These are phyloP conservation scores for Drepanosiphum platanoidis DNA, from an alignment of 2,888 invertebrate species.

Conservation along the genomic window DNA sequence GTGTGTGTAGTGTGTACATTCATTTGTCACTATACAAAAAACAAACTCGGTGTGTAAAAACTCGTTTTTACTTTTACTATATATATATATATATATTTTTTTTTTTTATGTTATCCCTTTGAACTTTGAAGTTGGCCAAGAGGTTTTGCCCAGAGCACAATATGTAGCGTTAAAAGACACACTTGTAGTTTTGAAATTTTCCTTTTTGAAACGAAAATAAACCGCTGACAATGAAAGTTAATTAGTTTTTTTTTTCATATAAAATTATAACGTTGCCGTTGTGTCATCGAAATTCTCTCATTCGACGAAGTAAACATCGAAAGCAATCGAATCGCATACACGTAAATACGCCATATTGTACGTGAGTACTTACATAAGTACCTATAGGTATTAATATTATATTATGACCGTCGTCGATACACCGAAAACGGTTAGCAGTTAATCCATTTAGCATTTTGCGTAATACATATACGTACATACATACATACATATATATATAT, in stretches of 20 bases:
- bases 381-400: not conserved
- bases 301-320: not conserved
- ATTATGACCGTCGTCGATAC: not conserved
- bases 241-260: constrained; percentile 4
- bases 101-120: constrained; percentile 13
- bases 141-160: constrained; percentile 20
- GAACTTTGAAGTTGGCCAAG: constrained; percentile 34
- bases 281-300: not conserved
- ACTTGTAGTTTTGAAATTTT: constrained; percentile 19
- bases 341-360: not conserved
- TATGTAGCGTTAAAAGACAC: constrained; percentile 12
- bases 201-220: not conserved
- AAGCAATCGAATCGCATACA: not conserved
- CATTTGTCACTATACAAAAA: not conserved
- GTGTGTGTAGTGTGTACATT: not conserved
- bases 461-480: no score
- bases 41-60: not conserved
- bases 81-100: not conserved
- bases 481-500: no score
- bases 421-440: not conserved
- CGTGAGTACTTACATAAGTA: not conserved
- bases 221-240: not conserved
- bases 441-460: constrained; percentile 17
- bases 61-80: no score
- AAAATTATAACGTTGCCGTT: not conserved